These are phyloP conservation scores for Biston betularia DNA, from an alignment of 2,888 invertebrate genomes.

Conservation along the genomic window DNA sequence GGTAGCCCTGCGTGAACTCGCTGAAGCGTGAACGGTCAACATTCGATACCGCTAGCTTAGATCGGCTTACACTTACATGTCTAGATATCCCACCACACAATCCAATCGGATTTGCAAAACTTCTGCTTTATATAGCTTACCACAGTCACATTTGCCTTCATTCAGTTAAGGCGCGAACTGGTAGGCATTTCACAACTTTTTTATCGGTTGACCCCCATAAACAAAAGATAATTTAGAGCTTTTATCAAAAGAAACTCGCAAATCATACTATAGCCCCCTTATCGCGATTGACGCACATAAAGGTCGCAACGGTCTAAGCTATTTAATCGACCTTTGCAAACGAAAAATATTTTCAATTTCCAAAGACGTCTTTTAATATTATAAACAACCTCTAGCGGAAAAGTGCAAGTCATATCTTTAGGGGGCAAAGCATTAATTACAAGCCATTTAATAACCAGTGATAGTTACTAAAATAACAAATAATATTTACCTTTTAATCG, in stretches of 20 bases:
- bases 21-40: conserved; percentile 59
- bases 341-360: background rate
- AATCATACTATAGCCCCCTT: conserved; percentile 50
- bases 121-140: conserved; percentile 48
- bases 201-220: conserved; percentile 49
- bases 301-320: conserved; percentile 55
- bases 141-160: conserved; percentile 6
- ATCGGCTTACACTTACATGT: conserved; percentile 59
- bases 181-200: conserved; percentile 25
- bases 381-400: conserved; percentile 6
- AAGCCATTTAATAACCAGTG: conserved; percentile 33
- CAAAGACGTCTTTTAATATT: background rate
- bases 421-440: conserved; percentile 2
- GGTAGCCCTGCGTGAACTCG: conserved; percentile 57
- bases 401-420: conserved; percentile 4
- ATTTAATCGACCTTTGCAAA: conserved; percentile 34
- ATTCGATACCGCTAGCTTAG: conserved; percentile 60
- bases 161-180: conserved; percentile 4
- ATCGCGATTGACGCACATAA: conserved; percentile 65
- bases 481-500: conserved; percentile 79
- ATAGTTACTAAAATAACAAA: conserved; percentile 54
- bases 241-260: conserved; percentile 51
- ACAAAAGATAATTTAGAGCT: conserved; percentile 47
- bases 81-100: conserved; percentile 47
- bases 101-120: conserved; percentile 49